A percentile compares a stretch with the other conserved stretches of the same genome.
Evolutionary conservation across 2,888 invertebrate species (phyloP).

Genomic region (Lasioglossum zephyrum): DNA sequence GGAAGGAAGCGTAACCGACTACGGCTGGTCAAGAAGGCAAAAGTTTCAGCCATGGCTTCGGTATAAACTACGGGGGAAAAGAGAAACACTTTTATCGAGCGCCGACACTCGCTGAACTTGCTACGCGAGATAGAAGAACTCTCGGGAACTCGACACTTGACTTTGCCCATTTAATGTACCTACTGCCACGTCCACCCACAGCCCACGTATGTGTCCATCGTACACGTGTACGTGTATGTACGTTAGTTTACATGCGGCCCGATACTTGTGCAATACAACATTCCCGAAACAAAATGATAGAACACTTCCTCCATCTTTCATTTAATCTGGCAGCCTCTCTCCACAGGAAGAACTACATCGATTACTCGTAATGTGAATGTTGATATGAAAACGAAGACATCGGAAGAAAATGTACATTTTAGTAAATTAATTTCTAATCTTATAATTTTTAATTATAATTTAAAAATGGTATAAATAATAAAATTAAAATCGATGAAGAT

Average conservation of each 20-base stretch:
- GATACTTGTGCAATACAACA: background rate
- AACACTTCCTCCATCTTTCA: background rate
- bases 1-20: slow-evolving; percentile 59
- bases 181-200: background rate
- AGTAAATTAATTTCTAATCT: no score
- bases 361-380: no score
- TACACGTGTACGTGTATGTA: background rate
- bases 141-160: slow-evolving; percentile 72
- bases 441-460: no score
- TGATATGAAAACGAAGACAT: no score
- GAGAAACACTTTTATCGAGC: slow-evolving; percentile 82
- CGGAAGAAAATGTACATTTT: no score
- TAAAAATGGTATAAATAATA: no score
- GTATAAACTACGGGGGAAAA: slow-evolving; percentile 69
- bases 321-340: no score
- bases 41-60: slow-evolving; percentile 66
- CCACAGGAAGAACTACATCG: no score
- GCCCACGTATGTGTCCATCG: background rate
- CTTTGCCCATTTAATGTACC: slow-evolving; percentile 79
- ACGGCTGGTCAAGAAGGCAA: slow-evolving; percentile 59
- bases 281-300: background rate
- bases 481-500: no score
- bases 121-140: slow-evolving; percentile 73
- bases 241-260: background rate
- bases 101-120: slow-evolving; percentile 78